A percentile compares a stretch with the other conserved stretches of the same genome.
phyloP scores from a whole-genome alignment of 2,797 vertebrate genomes.

The Paedocypris micromegethes region DNA sequence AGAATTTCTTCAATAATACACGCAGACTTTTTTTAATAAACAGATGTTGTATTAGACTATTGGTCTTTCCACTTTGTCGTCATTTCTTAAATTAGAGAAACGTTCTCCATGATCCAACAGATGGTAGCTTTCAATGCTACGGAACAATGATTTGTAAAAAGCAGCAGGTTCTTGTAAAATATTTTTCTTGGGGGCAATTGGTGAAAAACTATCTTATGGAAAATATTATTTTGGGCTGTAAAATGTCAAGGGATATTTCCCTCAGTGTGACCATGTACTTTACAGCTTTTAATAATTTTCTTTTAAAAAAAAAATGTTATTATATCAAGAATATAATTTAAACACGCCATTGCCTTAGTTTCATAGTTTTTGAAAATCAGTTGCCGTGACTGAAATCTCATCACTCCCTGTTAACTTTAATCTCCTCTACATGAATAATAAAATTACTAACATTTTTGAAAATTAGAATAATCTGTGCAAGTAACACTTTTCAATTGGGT shows the following conservation, averaged over 20 bases:
- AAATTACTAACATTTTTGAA: too few relatives aligned
- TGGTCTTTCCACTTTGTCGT: slow-evolving; percentile 1
- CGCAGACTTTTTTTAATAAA: slow-evolving; percentile 30
- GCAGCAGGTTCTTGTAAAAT: slow-evolving; percentile 59
- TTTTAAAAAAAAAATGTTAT: too few relatives aligned
- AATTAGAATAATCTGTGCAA: too few relatives aligned
- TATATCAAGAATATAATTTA: too few relatives aligned
- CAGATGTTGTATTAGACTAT: slow-evolving; percentile 51
- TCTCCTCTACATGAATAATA: too few relatives aligned
- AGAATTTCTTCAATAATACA: slow-evolving; percentile 37
- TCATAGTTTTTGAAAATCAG: too few relatives aligned
- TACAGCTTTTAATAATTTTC: slow-evolving; percentile 52
- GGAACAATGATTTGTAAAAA: slow-evolving; percentile 55
- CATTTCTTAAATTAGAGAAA: slow-evolving; percentile 10
- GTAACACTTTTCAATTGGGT: too few relatives aligned
- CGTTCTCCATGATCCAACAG: slow-evolving; percentile 47
- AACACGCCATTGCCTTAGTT: too few relatives aligned
- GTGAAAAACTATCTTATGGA: slow-evolving; percentile 67
- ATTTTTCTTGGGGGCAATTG: slow-evolving; percentile 59
- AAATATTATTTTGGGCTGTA: slow-evolving; percentile 76
- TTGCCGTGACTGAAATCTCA: too few relatives aligned
- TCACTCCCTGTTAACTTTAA: too few relatives aligned
- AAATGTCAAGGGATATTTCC: slow-evolving; percentile 67
- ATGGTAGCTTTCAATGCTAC: slow-evolving; percentile 61
- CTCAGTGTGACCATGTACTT: slow-evolving; percentile 73